Percentiles rank a stretch among this genome's conserved stretches.
Evolutionary conservation across 1,140 invertebrate species (phyloP).

Genomic region (Diploscapter pachys): DNA sequence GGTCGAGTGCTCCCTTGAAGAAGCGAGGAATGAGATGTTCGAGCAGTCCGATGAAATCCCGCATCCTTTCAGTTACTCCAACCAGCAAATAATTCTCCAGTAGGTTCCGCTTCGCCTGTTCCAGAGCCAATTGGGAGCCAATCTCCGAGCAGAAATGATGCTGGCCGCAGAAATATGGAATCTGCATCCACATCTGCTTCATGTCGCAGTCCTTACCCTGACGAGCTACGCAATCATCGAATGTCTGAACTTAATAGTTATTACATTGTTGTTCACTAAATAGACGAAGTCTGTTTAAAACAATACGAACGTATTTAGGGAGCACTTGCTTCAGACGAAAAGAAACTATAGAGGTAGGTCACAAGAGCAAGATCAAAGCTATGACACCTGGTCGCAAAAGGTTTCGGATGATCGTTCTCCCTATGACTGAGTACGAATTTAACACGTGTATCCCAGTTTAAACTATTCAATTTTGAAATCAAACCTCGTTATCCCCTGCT

Average conservation of each 20-base stretch:
- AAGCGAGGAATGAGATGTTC: slow-evolving; percentile 82
- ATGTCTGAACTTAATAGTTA: slow-evolving; percentile 43
- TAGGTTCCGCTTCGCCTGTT: slow-evolving; percentile 90
- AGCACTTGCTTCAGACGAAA: no score
- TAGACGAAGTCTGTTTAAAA: not conserved
- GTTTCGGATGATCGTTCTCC: no score
- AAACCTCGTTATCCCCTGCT: slow-evolving; percentile 89
- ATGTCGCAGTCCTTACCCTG: slow-evolving; percentile 82
- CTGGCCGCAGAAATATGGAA: slow-evolving; percentile 97
- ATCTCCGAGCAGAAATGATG: slow-evolving; percentile 88
- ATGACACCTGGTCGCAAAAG: no score
- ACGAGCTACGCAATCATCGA: slow-evolving; percentile 53
- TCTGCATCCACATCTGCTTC: slow-evolving; percentile 69
- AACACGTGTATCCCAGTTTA: no score
- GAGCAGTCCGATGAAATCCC: slow-evolving; percentile 85
- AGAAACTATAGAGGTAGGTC: no score
- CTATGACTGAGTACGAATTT: no score
- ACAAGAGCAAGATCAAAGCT: no score
- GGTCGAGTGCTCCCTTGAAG: slow-evolving; percentile 80
- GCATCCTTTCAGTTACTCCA: slow-evolving; percentile 88
- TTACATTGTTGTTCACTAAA: not conserved
- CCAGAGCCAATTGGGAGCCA: slow-evolving; percentile 85
- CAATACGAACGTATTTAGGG: no score
- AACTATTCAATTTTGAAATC: not conserved
- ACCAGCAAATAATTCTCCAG: slow-evolving; percentile 89